Conservation (phyloP, 2,797 vertebrate species). For the Lagorchestes hirsutus region DNA sequence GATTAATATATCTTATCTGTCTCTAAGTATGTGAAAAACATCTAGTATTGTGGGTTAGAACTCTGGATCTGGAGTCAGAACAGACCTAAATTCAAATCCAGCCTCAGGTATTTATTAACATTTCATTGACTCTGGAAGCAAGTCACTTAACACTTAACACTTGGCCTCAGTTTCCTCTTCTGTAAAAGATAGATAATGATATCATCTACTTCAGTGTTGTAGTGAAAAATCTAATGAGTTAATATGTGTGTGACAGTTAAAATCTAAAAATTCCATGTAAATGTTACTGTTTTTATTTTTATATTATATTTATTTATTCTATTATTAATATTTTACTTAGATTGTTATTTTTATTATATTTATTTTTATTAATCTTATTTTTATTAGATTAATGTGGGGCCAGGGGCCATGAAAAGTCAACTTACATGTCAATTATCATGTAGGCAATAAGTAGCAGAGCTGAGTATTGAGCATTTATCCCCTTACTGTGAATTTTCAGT, state of each 20-base stretch:
- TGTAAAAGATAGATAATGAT: not conserved
- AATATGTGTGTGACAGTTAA: not conserved
- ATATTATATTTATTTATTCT: no score
- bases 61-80: not conserved
- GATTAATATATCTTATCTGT: not conserved
- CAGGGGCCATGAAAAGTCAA: not conserved
- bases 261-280: not conserved
- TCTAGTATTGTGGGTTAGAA: not conserved
- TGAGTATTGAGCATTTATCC: not conserved
- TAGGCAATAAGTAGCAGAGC: not conserved
- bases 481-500: not conserved
- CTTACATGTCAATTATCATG: not conserved
- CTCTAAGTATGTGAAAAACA: not conserved
- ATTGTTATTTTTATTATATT: no score
- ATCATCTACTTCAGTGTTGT: not conserved
- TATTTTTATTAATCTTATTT: no score
- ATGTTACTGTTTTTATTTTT: not conserved
- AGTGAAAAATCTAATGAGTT: not conserved
- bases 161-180: not conserved
- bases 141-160: not conserved
- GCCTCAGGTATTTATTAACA: not conserved
- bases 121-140: no score
- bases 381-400: not conserved
- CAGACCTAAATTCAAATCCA: not conserved
- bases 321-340: no score